Conservation (phyloP, 2,797 vertebrate genomes). For the Phoebastria nigripes region DNA sequence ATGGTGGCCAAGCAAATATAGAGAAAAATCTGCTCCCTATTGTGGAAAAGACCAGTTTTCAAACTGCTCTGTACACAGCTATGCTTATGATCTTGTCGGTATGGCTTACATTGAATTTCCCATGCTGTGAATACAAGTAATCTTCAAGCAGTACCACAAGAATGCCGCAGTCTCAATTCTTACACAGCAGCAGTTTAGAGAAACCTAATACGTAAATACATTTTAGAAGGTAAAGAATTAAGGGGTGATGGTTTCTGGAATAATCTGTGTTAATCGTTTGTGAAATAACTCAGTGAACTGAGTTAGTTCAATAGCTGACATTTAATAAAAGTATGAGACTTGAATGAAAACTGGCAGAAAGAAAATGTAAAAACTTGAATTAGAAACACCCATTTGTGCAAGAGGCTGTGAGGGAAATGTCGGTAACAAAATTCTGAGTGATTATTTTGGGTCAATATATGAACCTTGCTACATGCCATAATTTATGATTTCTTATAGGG, state of each 20-base stretch:
- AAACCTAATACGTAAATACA: background rate
- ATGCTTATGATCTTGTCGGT: background rate
- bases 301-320: background rate
- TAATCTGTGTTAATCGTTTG: background rate
- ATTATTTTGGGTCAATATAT: slow-evolving; percentile 13
- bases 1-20: background rate
- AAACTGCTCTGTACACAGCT: background rate
- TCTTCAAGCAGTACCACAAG: background rate
- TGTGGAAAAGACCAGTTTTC: background rate
- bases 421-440: slow-evolving; percentile 26
- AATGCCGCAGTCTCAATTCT: background rate
- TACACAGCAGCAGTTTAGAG: background rate
- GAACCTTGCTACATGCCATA: background rate
- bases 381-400: slow-evolving; percentile 18
- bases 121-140: background rate
- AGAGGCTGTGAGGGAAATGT: slow-evolving; percentile 30
- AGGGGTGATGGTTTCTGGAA: background rate
- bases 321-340: slow-evolving; percentile 19
- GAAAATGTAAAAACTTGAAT: slow-evolving; percentile 45
- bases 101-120: background rate
- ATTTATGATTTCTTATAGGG: slow-evolving; percentile 43
- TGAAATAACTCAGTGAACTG: background rate
- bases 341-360: slow-evolving; percentile 7
- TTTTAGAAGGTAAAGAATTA: background rate
- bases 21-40: background rate